These are phyloP conservation scores for Ochlodes sylvanus DNA, from an alignment of 2,888 invertebrate genomes.

Conservation along the genomic window DNA sequence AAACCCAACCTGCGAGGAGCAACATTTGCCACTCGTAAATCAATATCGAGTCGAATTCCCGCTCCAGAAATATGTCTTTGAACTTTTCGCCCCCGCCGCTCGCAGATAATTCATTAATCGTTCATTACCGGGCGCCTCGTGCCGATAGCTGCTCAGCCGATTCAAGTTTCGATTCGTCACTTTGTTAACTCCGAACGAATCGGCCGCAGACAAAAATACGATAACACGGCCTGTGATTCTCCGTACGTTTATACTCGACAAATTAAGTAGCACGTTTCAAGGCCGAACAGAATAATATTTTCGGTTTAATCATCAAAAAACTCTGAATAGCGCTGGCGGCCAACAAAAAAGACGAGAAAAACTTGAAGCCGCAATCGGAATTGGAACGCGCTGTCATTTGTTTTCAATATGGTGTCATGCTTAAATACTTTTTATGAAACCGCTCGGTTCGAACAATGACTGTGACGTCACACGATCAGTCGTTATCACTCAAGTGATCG, in stretches of 20 bases:
- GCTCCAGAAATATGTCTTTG: conserved; percentile 62
- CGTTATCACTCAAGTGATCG: conserved; percentile 62
- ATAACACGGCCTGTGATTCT: not conserved
- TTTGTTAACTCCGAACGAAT: conserved; percentile 16
- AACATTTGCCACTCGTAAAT: conserved; percentile 55
- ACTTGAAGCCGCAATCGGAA: conserved; percentile 30
- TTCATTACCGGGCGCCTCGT: conserved; percentile 28
- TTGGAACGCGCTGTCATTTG: conserved; percentile 29
- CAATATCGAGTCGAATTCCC: conserved; percentile 52
- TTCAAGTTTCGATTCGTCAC: conserved; percentile 10
- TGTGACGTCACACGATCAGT: conserved; percentile 58
- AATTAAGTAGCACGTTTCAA: conserved; percentile 4
- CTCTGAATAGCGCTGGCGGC: conserved; percentile 17
- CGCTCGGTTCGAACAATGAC: conserved; percentile 54
- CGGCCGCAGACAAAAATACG: not conserved
- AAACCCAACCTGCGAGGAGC: conserved; percentile 36
- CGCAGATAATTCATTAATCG: conserved; percentile 45
- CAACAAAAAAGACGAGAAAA: conserved; percentile 27
- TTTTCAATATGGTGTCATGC: conserved; percentile 34
- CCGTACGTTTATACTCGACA: no score
- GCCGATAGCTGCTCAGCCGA: conserved; percentile 16
- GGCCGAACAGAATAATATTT: conserved; percentile 15
- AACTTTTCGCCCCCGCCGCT: conserved; percentile 42
- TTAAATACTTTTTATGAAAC: conserved; percentile 38
- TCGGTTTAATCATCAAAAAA: conserved; percentile 30